phyloP scores from a whole-genome alignment of 1,140 invertebrate species.

The Carcinoscorpius rotundicauda region DNA sequence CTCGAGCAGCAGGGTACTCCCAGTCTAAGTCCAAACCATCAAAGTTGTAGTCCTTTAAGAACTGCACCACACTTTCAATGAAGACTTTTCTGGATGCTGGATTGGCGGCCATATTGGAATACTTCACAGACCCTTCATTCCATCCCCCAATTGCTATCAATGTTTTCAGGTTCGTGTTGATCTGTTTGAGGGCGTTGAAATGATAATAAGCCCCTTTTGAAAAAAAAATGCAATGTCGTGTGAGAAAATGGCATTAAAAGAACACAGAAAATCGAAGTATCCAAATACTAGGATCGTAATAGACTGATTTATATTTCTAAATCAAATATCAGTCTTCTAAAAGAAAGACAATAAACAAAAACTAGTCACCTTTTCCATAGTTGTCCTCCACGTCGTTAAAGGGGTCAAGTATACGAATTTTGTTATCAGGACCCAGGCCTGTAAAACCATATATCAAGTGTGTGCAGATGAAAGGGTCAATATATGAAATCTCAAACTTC shows the following conservation, averaged over 20 bases:
- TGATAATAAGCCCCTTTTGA: constrained; percentile 2
- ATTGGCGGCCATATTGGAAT: constrained; percentile 54
- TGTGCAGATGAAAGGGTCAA: constrained; percentile 47
- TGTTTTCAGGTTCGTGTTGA: constrained; percentile 48
- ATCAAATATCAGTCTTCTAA: too few relatives aligned
- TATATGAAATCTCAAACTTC: constrained; percentile 47
- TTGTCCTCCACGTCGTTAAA: constrained; percentile 43
- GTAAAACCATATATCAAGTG: constrained; percentile 68
- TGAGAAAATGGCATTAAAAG: too few relatives aligned
- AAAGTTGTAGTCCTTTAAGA: constrained; percentile 52
- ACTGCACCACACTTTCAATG: constrained; percentile 34
- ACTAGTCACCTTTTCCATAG: constrained; percentile 44
- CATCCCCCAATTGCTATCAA: constrained; percentile 64
- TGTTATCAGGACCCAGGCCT: constrained; percentile 46
- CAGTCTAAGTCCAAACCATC: constrained; percentile 71
- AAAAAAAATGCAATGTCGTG: too few relatives aligned
- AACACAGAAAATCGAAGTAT: too few relatives aligned
- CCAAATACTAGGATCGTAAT: too few relatives aligned
- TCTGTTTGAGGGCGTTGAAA: constrained; percentile 38
- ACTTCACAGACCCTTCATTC: constrained; percentile 71
- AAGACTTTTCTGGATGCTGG: constrained; percentile 37
- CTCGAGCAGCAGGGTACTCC: constrained; percentile 67
- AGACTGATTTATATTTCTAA: too few relatives aligned
- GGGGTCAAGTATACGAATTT: constrained; percentile 41
- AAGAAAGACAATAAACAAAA: constrained; percentile 45